Percentiles rank a stretch among this genome's conserved stretches.
These are phyloP conservation scores for Orthosia cruda DNA, from an alignment of 2,888 invertebrate species.

Conservation along the genomic window DNA sequence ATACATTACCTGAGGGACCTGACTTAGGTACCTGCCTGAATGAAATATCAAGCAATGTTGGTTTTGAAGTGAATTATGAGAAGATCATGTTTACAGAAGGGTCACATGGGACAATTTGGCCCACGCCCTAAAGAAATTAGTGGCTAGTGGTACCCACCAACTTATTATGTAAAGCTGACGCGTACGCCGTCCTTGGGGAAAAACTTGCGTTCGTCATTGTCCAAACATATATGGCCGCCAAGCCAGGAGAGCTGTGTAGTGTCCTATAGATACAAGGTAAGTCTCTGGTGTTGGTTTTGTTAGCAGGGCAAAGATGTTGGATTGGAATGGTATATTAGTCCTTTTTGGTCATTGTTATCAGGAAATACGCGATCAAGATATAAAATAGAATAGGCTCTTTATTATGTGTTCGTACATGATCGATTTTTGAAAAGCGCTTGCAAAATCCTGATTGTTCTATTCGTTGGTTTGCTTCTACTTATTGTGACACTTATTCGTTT, in stretches of 20 bases:
- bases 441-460: too few relatives aligned
- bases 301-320: constrained; percentile 24
- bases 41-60: constrained; percentile 64
- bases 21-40: constrained; percentile 39
- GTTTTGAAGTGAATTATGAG: constrained; percentile 53
- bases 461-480: too few relatives aligned
- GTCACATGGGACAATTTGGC: constrained; percentile 51
- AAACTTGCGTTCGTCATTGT: constrained; percentile 50
- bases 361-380: not conserved
- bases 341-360: constrained; percentile 6
- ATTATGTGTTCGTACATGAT: too few relatives aligned
- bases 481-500: too few relatives aligned
- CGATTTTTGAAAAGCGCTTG: too few relatives aligned
- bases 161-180: constrained; percentile 60
- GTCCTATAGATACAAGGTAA: constrained; percentile 25
- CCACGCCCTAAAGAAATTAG: constrained; percentile 58
- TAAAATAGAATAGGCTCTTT: too few relatives aligned
- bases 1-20: constrained; percentile 49
- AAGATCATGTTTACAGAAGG: constrained; percentile 51
- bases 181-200: constrained; percentile 51
- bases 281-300: constrained; percentile 27
- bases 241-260: constrained; percentile 32
- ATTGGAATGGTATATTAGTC: constrained; percentile 24
- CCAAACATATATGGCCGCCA: constrained; percentile 52
- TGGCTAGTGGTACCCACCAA: constrained; percentile 44